Base-by-base conservation (phyloP, 2,797 vertebrate genomes). In the Periophthalmus magnuspinnatus region DNA sequence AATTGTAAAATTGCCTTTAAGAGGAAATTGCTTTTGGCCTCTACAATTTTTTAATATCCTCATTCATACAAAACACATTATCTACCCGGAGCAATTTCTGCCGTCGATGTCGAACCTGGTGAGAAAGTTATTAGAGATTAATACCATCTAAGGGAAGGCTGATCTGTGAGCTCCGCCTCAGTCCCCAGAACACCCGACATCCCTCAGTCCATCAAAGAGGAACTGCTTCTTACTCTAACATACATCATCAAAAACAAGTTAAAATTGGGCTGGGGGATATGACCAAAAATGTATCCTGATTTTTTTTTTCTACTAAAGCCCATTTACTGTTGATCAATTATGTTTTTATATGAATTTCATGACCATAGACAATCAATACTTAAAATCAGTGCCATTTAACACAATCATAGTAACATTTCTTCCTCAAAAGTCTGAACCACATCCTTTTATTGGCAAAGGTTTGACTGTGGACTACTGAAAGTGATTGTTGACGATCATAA, bases 11-110 rank as follows among this genome's bases (percentile, higher is more conserved):
- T 75, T 70, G 68, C 83, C 74, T 82, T 87, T 76, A 84, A 75
- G 86, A 83, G 89, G 91, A 94, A 92, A 93, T 93, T 93, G 91
- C 84, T 93, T 94, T 82, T 90, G 85, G 81, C 82, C 83, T 76
- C 78, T 86, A 81, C 90, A 85, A 79, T 81, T 84, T 91, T 93
- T 93, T 93, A 92, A 94, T 92, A 90, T 93, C 91, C 82, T 92
- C 85, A 72, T 88, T 92, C 92, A 81, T 79, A 80, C 72, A 74
- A 86, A 87, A 81, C 28, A 71, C 82, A 86, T 78, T 79, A 52
- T 82, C 77, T 62, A 70, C 68, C 78, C 17, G 2, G 71, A 81
- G 75, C 64, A 48, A 84, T 82, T 65, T 74, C 82, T 85, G 67
- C 74, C 47, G 52, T 76, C 5, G 19, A 59, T 70, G 77, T 79